Evolutionary conservation across 1,140 invertebrate genomes (phyloP), one percentile per base, ranked within the genome.

Genomic region (Vanessa atalanta): DNA sequence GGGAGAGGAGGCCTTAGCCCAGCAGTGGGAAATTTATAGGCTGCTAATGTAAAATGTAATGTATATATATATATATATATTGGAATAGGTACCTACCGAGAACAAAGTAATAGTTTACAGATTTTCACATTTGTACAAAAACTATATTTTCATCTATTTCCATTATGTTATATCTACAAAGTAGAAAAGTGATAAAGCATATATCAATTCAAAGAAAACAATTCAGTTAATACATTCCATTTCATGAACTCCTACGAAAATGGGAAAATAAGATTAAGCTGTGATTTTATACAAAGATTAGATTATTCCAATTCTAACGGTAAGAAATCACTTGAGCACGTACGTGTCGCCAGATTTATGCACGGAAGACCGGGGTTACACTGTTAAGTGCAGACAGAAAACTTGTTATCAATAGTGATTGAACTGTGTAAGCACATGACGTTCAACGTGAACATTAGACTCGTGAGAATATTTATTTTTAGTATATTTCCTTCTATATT

Each of bases 301-400:
- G 75, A 79, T 79, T 81, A 81, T 84, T 86, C 78, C 81, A 82
- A 87, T 84, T 86, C 79, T 71, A 74, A 69, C 77, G 77, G 79
- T 80, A 81, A 83, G 79, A 83, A 87, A 83, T 88, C 86, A 89
- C 84, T 88, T 85, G 79, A 82, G 78, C 86, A 86, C 88, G 85
- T 87, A 84, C 83, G 75, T 82, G 83, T 84, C 75, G 53, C 75
- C 70, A 68, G 80, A 81, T 85, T 83, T 83, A 80, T 83, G 83
- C 76, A 76, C 65, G 68, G 53, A 57, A 73, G 67, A 72, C 47
- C 65, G 71, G 51, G 47, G 55, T 66, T 53, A 53, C 65, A 23
- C 47, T 67, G 53, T 47, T 73, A 73, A 57, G 65, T 20, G 47
- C n/a, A 53, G 26, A 63, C 61, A 50, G n/a, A 63, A 43, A 63